Base-by-base conservation (phyloP, 2,888 invertebrate species). In the Amiota mariae region DNA sequence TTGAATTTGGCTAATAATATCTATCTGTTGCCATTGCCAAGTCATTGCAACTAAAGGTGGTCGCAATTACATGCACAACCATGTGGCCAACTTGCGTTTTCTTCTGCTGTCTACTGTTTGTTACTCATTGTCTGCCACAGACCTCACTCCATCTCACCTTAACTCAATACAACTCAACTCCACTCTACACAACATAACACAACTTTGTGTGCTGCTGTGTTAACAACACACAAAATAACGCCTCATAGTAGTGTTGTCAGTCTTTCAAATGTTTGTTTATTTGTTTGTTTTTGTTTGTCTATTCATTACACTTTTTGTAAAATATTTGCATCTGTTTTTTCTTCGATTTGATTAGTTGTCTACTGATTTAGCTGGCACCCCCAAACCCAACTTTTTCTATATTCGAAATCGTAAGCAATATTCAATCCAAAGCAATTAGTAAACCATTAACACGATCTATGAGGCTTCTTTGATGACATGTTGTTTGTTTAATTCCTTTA, bases 1-100 rank as follows among this genome's bases (percentile, higher is more conserved):
- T 63, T 63, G 63, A 63, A 63, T 63, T 63, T 36, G 24, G 63
- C 36, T 24, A 63, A 63, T 63, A 63, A 63, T 36, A 24, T 63
- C 61, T 13, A 10, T 12, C 54, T 51, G 12, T n/a, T 51, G 54
- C 54, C 13, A 20, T 20, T 63, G 63, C 63, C 24, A 51, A 63
- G 36, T 63, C 63, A 63, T 63, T 20, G 36, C 63, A 36, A 36
- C 4, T 63, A 36, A 63, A 63, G 46, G 63, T 63, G 63, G 12
- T 63, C 36, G 63, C 24, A 24, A 63, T 63, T 63, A 63, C 24
- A 63, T 63, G 12, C 63, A 59, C 54, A 59, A 20, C n/a, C n/a
- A n/a, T n/a, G 12, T 63, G 36, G 63, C 12, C 36, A n/a, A 63
- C 63, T 63, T 63, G 63, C 63, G n/a, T 46, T 63, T 63, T 63